Conservation (phyloP, 92 coral and sea anemone genomes). For the Zoanthus sociatus region DNA sequence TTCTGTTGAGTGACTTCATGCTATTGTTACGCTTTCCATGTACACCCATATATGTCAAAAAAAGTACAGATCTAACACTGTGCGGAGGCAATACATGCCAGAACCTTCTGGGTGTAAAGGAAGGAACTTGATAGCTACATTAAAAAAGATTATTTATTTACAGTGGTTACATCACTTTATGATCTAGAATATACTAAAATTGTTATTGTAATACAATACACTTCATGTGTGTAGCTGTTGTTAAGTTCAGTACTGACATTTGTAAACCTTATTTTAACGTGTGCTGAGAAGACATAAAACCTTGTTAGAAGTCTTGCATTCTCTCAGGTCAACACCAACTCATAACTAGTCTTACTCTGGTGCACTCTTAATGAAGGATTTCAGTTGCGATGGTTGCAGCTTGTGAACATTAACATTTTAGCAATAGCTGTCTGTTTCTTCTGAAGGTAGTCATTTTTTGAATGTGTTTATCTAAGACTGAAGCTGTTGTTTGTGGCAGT, state of each 20-base stretch:
- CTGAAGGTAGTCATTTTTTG: too few relatives aligned
- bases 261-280: too few relatives aligned
- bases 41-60: constrained; percentile 18
- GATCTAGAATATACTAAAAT: constrained; percentile 28
- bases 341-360: too few relatives aligned
- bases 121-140: not conserved
- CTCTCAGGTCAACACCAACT: too few relatives aligned
- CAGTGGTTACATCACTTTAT: constrained; percentile 17
- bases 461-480: too few relatives aligned
- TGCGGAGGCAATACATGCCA: constrained; percentile 33
- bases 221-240: not conserved
- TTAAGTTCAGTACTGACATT: not conserved
- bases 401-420: too few relatives aligned
- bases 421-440: too few relatives aligned
- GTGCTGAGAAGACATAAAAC: too few relatives aligned
- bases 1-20: not conserved
- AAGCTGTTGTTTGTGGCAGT: too few relatives aligned
- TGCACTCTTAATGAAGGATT: too few relatives aligned
- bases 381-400: too few relatives aligned
- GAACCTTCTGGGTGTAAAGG: constrained; percentile 30
- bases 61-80: constrained; percentile 33
- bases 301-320: too few relatives aligned
- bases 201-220: constrained; percentile 18
- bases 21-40: not conserved
- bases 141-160: not conserved